Conservation (phyloP, 1,140 invertebrate species). For the Microplitis mediator region DNA sequence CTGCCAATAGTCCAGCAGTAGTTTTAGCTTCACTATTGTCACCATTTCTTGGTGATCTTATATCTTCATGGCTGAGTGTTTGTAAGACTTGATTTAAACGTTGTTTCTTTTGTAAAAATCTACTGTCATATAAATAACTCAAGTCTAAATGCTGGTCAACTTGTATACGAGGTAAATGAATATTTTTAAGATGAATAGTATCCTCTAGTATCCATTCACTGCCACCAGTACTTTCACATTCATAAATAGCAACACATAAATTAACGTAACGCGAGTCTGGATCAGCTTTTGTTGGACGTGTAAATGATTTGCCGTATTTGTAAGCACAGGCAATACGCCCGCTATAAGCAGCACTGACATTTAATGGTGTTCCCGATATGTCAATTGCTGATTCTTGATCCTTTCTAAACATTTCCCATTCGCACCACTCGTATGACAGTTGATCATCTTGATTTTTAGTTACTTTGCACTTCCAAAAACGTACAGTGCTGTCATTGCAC, state of each 20-base stretch:
- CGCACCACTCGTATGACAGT: slow-evolving; percentile 79
- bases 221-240: slow-evolving; percentile 98
- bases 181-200: slow-evolving; percentile 88
- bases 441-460: slow-evolving; percentile 59
- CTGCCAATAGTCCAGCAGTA: slow-evolving; percentile 71
- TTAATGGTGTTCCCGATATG: slow-evolving; percentile 84
- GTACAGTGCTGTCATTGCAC: slow-evolving; percentile 83
- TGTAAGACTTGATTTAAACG: slow-evolving; percentile 74
- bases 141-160: slow-evolving; percentile 82
- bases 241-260: slow-evolving; percentile 95
- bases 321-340: slow-evolving; percentile 96
- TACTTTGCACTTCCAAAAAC: slow-evolving; percentile 77
- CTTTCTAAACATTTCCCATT: slow-evolving; percentile 89
- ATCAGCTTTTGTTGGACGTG: slow-evolving; percentile 75
- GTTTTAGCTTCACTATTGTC: slow-evolving; percentile 53
- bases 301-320: slow-evolving; percentile 87
- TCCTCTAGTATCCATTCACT: slow-evolving; percentile 99
- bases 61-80: slow-evolving; percentile 66
- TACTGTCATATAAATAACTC: slow-evolving; percentile 81
- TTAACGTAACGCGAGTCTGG: slow-evolving; percentile 89
- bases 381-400: slow-evolving; percentile 85
- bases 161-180: slow-evolving; percentile 81
- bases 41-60: slow-evolving; percentile 56
- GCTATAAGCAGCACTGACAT: slow-evolving; percentile 96
- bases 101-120: slow-evolving; percentile 80